Conservation (phyloP, 2,797 vertebrate species). For the Chromis chromis region DNA sequence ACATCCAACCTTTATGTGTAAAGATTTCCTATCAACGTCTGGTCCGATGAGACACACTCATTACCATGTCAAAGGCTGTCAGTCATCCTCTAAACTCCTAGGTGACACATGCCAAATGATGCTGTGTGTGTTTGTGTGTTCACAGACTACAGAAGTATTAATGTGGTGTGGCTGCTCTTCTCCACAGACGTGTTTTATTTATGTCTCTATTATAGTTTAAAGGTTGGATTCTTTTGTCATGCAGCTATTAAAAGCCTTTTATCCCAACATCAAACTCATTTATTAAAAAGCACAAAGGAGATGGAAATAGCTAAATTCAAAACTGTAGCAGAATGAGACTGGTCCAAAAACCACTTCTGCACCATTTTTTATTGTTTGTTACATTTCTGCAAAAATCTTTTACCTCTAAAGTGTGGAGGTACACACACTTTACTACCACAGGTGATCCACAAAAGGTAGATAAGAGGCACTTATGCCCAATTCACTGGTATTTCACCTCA, state of each 20-base stretch:
- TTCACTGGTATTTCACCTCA: neutral
- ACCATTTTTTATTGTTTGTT: too few species aligned
- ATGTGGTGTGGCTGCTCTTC: neutral
- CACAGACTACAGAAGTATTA: neutral
- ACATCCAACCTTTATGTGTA: slow-evolving; percentile 11
- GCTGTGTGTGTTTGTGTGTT: slow-evolving; percentile 10
- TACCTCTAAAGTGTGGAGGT: neutral
- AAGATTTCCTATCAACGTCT: slow-evolving; percentile 10
- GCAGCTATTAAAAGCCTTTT: slow-evolving; percentile 40
- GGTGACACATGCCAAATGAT: slow-evolving; percentile 27
- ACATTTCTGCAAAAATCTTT: neutral
- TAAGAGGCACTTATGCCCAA: neutral
- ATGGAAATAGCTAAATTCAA: neutral
- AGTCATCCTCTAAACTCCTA: slow-evolving; percentile 9
- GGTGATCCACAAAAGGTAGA: neutral
- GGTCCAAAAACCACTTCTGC: too few species aligned
- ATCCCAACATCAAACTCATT: slow-evolving; percentile 27
- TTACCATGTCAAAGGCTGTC: slow-evolving; percentile 52
- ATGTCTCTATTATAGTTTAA: neutral
- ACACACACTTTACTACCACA: too few species aligned
- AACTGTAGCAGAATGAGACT: too few species aligned
- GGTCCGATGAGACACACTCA: slow-evolving; percentile 29
- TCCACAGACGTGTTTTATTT: neutral
- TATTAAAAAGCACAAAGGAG: neutral
- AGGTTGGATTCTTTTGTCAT: slow-evolving; percentile 24